Percentiles rank a stretch among this genome's conserved stretches.
Evolutionary conservation across 2,113 vertebrate genomes (phyloP).

Genomic region (Esox niger): DNA sequence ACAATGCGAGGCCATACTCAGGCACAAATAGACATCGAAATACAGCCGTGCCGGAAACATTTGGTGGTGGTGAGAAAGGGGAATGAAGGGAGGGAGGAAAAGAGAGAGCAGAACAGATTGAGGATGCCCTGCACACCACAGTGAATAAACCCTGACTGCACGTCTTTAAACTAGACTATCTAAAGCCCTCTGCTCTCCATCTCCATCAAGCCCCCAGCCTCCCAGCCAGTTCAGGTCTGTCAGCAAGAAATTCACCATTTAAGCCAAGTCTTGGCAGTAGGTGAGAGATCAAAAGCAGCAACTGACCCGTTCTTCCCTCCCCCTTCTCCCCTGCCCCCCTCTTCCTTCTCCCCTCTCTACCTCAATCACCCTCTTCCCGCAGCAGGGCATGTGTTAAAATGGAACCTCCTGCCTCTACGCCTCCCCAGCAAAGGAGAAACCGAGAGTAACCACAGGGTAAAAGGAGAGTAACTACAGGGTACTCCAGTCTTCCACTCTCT

Average conservation of each 20-base stretch:
- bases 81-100: not conserved
- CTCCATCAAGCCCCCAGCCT: not conserved
- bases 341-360: not conserved
- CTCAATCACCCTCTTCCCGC: not conserved
- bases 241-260: constrained; percentile 24
- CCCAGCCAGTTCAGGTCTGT: constrained; percentile 16
- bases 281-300: constrained; percentile 36
- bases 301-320: constrained; percentile 20
- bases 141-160: not conserved
- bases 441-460: no score
- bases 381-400: constrained; percentile 14
- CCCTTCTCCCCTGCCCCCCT: not conserved
- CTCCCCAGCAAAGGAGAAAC: not conserved
- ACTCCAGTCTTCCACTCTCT: not conserved
- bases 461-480: no score
- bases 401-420: not conserved
- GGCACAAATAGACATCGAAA: not conserved
- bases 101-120: not conserved
- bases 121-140: not conserved
- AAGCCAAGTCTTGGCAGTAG: constrained; percentile 13
- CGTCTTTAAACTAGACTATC: not conserved
- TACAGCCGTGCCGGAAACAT: not conserved
- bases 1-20: not conserved
- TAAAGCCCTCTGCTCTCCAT: not conserved
- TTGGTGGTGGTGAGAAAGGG: not conserved